Evolutionary conservation across 1,140 invertebrate species (phyloP), one percentile per base, ranked within the genome.

Genomic region (Ips nitidus): DNA sequence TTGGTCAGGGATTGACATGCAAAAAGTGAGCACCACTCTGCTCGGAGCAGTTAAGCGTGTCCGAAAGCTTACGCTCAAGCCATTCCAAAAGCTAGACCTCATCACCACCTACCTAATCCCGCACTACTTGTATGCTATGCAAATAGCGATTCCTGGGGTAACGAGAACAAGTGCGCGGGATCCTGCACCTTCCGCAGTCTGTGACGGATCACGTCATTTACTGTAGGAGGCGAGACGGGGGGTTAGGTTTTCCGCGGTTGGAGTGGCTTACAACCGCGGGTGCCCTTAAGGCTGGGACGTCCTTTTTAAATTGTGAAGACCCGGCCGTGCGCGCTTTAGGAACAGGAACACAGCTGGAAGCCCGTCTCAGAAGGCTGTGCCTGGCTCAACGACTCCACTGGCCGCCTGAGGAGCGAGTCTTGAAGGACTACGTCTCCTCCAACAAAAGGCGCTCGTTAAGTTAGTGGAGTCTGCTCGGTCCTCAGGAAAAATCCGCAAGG

Each of bases 201-300:
- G 61, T 56, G 2, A 41, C 63, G 0, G 61, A 76, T 37, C 65
- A 62, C 7, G 61, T 77, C 36, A 7, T 77, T 1, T 74, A 76
- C 53, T 67, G 62, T 61, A 56, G 70, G n/a, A 74, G 71, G 74
- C 56, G 60, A 71, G 73, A 75, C 64, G 74, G 76, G 7, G 76
- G 76, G 69, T 66, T 77, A 70, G 74, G 75, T 40, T 45, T 76
- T 6, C 42, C 61, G 22, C 59, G 47, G 45, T 45, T 76, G 37
- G 68, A 74, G 41, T 63, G 63, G 41, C 41, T 72, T 2, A 47
- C 57, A 22, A 42, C 59, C 41, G n/a, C 53, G 8, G 22, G 47
- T 2, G 59, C 59, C 40, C 41, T 74, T 4, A 71, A 50, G 47
- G 39, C 59, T 41, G 70, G 73, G 8, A 8, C 41, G 6, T 39